These are phyloP conservation scores for Coronaproctus castanopsis DNA, from an alignment of 2,888 invertebrate genomes.

Conservation along the genomic window DNA sequence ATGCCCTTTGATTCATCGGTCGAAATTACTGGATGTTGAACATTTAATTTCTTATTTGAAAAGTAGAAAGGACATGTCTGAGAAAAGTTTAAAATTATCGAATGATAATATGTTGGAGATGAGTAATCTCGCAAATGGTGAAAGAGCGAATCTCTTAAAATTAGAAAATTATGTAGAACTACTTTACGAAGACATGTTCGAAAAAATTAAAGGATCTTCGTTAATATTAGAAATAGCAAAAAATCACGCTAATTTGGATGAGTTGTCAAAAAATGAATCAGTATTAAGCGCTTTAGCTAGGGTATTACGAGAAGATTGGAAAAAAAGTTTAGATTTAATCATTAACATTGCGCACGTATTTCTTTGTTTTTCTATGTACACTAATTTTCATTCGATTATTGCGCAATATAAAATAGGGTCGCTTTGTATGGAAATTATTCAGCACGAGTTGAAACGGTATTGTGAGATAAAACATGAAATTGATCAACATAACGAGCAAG, in stretches of 20 bases:
- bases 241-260: constrained; percentile 82
- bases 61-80: constrained; percentile 15
- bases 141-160: constrained; percentile 55
- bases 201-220: constrained; percentile 81
- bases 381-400: constrained; percentile 83
- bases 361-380: constrained; percentile 90
- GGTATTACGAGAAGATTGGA: constrained; percentile 93
- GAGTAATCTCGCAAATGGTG: constrained; percentile 10
- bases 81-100: constrained; percentile 13
- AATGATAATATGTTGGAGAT: constrained; percentile 12
- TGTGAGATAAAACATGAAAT: constrained; percentile 73
- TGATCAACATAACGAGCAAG: constrained; percentile 27
- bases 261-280: constrained; percentile 72
- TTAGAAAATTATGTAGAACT: constrained; percentile 88
- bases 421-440: constrained; percentile 86
- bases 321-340: constrained; percentile 82
- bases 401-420: constrained; percentile 82
- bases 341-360: constrained; percentile 93
- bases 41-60: constrained; percentile 71
- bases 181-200: constrained; percentile 81
- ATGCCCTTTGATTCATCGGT: constrained; percentile 65
- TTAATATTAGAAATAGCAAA: constrained; percentile 77
- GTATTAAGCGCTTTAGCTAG: constrained; percentile 85
- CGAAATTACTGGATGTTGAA: constrained; percentile 62
- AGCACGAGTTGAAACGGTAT: constrained; percentile 80